A percentile compares a stretch with the other conserved stretches of the same genome.
Evolutionary conservation across 2,797 vertebrate genomes (phyloP).

Genomic region (Hephaestus fuliginosus): DNA sequence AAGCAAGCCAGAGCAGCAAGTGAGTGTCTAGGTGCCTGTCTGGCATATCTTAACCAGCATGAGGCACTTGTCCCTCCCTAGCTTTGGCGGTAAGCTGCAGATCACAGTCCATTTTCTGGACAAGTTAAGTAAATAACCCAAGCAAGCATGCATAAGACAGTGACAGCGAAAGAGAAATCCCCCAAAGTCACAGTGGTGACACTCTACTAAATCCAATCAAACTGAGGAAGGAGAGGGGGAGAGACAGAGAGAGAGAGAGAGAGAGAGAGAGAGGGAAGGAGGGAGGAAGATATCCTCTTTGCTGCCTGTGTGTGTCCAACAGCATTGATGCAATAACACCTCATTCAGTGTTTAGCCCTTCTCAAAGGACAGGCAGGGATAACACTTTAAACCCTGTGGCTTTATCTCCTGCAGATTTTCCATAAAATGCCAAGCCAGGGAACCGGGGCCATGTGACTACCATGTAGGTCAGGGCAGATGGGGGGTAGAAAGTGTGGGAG

Average conservation of each 20-base stretch:
- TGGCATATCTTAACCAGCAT: conserved; percentile 76
- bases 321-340: conserved; percentile 86
- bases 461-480: conserved; percentile 88
- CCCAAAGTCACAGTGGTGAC: conserved; percentile 83
- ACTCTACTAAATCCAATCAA: conserved; percentile 85
- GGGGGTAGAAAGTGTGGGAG: conserved; percentile 78
- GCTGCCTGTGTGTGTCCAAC: conserved; percentile 80
- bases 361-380: conserved; percentile 86
- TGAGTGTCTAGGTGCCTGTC: conserved; percentile 68
- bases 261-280: conserved; percentile 40
- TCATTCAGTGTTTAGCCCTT: conserved; percentile 84
- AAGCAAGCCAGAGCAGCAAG: conserved; percentile 58
- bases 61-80: conserved; percentile 74
- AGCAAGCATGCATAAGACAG: conserved; percentile 75
- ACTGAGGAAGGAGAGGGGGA: conserved; percentile 73
- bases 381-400: conserved; percentile 86
- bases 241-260: conserved; percentile 35
- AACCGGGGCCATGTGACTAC: conserved; percentile 86
- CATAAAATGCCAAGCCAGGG: conserved; percentile 87
- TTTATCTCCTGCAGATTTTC: conserved; percentile 89
- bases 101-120: conserved; percentile 86
- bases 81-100: conserved; percentile 78
- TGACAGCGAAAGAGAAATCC: conserved; percentile 79
- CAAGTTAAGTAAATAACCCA: conserved; percentile 84
- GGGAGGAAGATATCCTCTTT: conserved; percentile 80